phyloP scores from a whole-genome alignment of 2,888 invertebrate species.

The Folsomia candida region DNA sequence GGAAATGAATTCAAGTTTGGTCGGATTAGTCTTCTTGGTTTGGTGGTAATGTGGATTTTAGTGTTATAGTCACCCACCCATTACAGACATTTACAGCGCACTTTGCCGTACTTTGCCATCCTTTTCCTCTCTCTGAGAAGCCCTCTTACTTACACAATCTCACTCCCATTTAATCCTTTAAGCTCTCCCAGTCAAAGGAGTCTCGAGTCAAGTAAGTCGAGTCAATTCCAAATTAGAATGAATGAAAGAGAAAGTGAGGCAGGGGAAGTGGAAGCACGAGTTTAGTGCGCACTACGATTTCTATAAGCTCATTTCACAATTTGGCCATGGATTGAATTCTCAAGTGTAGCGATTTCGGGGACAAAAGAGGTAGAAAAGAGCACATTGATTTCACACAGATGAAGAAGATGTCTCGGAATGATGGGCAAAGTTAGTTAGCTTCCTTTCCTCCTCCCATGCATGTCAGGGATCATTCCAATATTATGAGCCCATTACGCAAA shows the following conservation, averaged over 20 bases:
- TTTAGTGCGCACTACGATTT: too few relatives aligned
- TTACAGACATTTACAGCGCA: not conserved
- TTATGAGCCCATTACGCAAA: too few relatives aligned
- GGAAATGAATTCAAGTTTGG: not conserved
- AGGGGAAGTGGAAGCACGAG: too few relatives aligned
- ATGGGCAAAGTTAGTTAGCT: too few relatives aligned
- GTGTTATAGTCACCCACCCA: not conserved
- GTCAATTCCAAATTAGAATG: not conserved
- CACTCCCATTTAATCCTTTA: constrained; percentile 1
- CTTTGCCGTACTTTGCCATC: not conserved
- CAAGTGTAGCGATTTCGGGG: too few relatives aligned
- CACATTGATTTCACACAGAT: too few relatives aligned
- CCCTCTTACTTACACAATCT: not conserved
- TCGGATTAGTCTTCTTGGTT: not conserved
- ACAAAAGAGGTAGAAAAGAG: too few relatives aligned
- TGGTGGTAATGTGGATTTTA: not conserved
- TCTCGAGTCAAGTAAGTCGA: not conserved
- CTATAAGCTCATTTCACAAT: too few relatives aligned
- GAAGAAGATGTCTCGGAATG: too few relatives aligned
- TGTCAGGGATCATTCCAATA: too few relatives aligned
- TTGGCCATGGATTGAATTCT: too few relatives aligned
- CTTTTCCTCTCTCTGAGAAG: not conserved
- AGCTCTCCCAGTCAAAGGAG: not conserved
- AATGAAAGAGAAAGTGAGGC: not conserved
- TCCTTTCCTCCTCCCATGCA: too few relatives aligned